phyloP scores from a whole-genome alignment of 2,888 invertebrate species.

The Pyrrhia umbra region DNA sequence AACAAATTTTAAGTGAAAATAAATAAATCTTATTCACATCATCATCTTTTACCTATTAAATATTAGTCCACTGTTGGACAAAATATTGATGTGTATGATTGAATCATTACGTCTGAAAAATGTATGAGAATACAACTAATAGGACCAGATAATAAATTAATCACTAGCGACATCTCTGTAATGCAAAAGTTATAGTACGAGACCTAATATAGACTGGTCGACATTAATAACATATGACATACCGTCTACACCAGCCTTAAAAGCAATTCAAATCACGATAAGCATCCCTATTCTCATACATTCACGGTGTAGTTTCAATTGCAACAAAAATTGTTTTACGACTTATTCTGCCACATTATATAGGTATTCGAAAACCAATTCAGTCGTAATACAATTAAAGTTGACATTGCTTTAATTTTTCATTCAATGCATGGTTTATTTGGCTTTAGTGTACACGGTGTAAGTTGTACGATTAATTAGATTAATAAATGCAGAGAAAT shows the following conservation, averaged over 20 bases:
- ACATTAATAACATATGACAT: slow-evolving; percentile 33
- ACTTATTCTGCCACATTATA: not conserved
- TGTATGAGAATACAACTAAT: slow-evolving; percentile 5
- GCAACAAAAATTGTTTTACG: not conserved
- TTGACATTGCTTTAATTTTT: not conserved
- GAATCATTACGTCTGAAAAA: slow-evolving; percentile 19
- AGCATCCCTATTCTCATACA: rapidly evolving
- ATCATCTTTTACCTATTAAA: too few species aligned
- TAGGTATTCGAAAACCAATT: not conserved
- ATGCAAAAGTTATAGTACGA: slow-evolving; percentile 21
- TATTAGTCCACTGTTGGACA: too few species aligned
- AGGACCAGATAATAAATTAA: slow-evolving; percentile 18
- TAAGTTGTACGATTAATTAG: slow-evolving; percentile 35
- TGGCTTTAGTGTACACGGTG: not conserved
- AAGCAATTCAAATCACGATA: not conserved
- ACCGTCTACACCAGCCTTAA: not conserved
- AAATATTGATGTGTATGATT: slow-evolving; percentile 21
- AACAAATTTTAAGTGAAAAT: too few species aligned
- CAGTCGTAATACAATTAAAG: not conserved
- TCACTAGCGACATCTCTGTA: slow-evolving; percentile 1
- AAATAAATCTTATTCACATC: too few species aligned
- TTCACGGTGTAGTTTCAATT: not conserved
- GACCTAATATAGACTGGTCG: slow-evolving; percentile 15
- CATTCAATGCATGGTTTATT: not conserved
- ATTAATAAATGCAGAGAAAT: slow-evolving; percentile 58